A percentile compares a stretch with the other conserved stretches of the same genome.
phyloP scores from a whole-genome alignment of 2,797 vertebrate genomes.

The Helarctos malayanus region DNA sequence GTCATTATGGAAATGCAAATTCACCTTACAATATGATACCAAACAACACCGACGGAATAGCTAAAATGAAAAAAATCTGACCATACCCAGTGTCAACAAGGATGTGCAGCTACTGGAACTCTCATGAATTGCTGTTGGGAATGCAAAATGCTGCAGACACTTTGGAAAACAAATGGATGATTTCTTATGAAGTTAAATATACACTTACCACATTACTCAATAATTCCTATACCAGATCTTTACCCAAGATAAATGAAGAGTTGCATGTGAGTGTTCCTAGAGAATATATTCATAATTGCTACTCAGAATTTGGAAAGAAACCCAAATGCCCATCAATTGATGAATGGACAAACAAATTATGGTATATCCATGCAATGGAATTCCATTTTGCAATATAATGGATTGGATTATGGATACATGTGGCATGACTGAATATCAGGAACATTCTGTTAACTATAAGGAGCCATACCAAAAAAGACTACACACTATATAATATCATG shows the following conservation, averaged over 20 bases:
- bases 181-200: neutral
- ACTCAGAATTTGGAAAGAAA: neutral
- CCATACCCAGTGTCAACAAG: neutral
- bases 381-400: neutral
- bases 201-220: neutral
- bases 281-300: neutral
- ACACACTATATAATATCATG: neutral
- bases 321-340: neutral
- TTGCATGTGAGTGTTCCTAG: neutral
- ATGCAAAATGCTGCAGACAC: neutral
- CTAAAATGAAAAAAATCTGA: neutral
- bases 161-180: neutral
- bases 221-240: neutral
- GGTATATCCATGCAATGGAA: neutral
- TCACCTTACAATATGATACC: neutral
- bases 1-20: neutral
- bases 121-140: neutral
- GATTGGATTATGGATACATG: neutral
- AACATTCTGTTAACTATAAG: neutral
- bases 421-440: neutral
- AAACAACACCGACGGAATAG: neutral
- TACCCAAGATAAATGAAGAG: neutral
- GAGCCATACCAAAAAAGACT: neutral
- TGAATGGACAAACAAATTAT: neutral
- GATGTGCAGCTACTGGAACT: neutral